A percentile compares a stretch with the other conserved stretches of the same genome.
phyloP scores from a whole-genome alignment of 2,113 vertebrate genomes.

The Rhinichthys klamathensis region DNA sequence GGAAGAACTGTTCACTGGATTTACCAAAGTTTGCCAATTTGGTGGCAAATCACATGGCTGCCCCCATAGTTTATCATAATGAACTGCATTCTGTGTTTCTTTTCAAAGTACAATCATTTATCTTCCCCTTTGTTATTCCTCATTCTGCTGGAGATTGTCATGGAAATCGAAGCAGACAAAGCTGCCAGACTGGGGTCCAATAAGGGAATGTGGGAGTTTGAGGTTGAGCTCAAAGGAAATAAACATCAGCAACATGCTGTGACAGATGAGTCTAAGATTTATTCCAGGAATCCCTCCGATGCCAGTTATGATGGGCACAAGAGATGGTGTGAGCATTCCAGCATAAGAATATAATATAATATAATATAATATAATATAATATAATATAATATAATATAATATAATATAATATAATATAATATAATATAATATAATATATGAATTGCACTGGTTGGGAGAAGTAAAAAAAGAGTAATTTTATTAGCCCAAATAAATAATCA shows the following conservation, averaged over 20 bases:
- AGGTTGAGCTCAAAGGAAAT: not conserved
- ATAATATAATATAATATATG: too few relatives aligned
- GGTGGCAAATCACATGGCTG: not conserved
- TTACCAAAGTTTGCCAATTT: not conserved
- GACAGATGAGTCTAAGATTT: slow-evolving; percentile 1
- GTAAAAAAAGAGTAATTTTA: too few relatives aligned
- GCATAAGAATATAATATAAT: not conserved
- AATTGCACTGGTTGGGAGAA: too few relatives aligned
- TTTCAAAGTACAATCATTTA: not conserved
- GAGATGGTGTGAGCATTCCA: not conserved
- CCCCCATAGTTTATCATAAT: slow-evolving; percentile 1
- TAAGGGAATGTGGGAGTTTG: slow-evolving; percentile 1
- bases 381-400: too few relatives aligned
- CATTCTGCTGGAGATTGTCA: slow-evolving; percentile 17
- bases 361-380: not conserved
- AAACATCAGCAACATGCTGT: slow-evolving; percentile 10
- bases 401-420: too few relatives aligned
- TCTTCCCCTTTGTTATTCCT: slow-evolving; percentile 1
- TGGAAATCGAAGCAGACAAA: slow-evolving; percentile 20
- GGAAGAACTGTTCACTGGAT: not conserved
- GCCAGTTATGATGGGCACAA: not conserved
- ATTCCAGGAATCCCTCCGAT: not conserved
- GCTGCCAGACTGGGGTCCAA: not conserved
- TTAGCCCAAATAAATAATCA: too few relatives aligned
- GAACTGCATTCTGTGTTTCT: not conserved